phyloP scores from a whole-genome alignment of 2,113 vertebrate species.

The Dasyurus viverrinus region DNA sequence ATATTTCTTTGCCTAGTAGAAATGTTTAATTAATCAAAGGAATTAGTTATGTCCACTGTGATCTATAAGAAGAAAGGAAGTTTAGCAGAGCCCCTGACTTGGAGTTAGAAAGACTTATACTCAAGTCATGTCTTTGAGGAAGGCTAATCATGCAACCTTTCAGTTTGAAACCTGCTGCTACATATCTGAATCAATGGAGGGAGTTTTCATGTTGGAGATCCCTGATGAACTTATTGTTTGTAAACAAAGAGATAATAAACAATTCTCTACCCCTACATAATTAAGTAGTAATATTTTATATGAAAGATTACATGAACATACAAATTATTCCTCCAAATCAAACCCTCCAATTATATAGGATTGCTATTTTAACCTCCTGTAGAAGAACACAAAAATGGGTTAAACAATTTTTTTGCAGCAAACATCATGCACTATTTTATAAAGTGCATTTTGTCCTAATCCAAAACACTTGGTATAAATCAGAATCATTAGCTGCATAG shows the following conservation, averaged over 20 bases:
- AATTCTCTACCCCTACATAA: not conserved
- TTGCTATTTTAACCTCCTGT: conserved; percentile 49
- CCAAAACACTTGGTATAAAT: conserved; percentile 45
- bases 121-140: not conserved
- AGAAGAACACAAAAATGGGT: conserved; percentile 29
- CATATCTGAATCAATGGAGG: not conserved
- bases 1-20: conserved; percentile 47
- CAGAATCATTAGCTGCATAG: conserved; percentile 61
- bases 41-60: conserved; percentile 39
- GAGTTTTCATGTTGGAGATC: not conserved
- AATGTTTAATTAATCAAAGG: conserved; percentile 33
- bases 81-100: conserved; percentile 39
- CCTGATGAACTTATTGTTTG: not conserved
- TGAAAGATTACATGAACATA: conserved; percentile 16
- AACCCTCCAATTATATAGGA: conserved; percentile 48
- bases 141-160: not conserved
- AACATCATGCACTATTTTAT: conserved; percentile 43
- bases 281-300: not conserved
- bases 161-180: not conserved
- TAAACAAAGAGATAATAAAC: not conserved
- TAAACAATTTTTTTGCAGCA: conserved; percentile 55
- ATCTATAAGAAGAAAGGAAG: not conserved
- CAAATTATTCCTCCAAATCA: conserved; percentile 69
- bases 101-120: not conserved
- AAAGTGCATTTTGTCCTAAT: conserved; percentile 53